Percentiles rank a stretch among this genome's conserved stretches.
Evolutionary conservation across 2,113 vertebrate genomes (phyloP).

Genomic region (Neoarius graeffei): DNA sequence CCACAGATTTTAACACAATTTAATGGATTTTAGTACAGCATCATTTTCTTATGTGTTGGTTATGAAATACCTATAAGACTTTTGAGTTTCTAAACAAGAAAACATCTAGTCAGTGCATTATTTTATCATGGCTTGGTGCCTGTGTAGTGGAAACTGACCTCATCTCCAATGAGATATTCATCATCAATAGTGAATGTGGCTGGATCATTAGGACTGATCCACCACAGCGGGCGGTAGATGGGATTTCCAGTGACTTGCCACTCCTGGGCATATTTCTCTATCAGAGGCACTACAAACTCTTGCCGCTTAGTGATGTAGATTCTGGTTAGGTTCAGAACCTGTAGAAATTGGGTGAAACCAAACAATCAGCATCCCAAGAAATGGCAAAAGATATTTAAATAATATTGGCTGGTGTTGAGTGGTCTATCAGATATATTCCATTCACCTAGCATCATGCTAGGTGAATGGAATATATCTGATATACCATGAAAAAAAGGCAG

Average conservation of each 20-base stretch:
- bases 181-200: constrained; percentile 79
- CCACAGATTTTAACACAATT: not conserved
- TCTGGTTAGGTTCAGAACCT: constrained; percentile 84
- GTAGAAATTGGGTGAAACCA: not conserved
- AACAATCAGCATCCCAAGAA: not conserved
- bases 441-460: too few relatives aligned
- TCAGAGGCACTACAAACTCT: constrained; percentile 78
- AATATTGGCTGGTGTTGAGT: too few relatives aligned
- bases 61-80: not conserved
- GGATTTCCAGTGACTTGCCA: constrained; percentile 76
- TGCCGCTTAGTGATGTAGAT: constrained; percentile 77
- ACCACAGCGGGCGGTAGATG: constrained; percentile 86
- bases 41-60: not conserved
- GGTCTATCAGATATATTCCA: too few relatives aligned
- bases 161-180: constrained; percentile 88
- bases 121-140: not conserved
- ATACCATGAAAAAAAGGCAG: too few relatives aligned
- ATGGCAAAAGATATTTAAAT: not conserved
- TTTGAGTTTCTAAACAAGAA: not conserved
- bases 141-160: constrained; percentile 68
- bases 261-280: constrained; percentile 77
- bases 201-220: constrained; percentile 83
- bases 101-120: not conserved
- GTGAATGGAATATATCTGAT: too few relatives aligned
- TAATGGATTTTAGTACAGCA: not conserved